Evolutionary conservation across 1,140 invertebrate genomes (phyloP).

Genomic region (Drosophila tropicalis): DNA sequence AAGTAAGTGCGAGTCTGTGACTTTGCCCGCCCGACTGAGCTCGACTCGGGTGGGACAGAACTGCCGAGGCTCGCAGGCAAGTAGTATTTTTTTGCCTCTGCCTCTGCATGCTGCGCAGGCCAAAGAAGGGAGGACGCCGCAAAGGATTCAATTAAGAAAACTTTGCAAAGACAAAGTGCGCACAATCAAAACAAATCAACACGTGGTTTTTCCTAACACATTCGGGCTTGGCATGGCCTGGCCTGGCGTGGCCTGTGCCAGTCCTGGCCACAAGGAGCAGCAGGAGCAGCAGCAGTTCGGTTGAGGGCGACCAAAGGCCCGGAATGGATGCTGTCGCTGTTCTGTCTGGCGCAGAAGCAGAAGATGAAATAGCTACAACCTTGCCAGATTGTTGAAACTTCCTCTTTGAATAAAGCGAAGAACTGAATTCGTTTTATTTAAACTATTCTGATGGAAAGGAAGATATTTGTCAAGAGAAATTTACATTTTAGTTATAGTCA

Average conservation of each 20-base stretch:
- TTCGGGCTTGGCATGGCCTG: constrained; percentile 3
- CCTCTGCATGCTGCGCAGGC: constrained; percentile 35
- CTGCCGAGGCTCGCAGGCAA: neutral
- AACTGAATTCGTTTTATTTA: too few species aligned
- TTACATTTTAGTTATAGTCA: too few species aligned
- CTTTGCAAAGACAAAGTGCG: constrained; percentile 69
- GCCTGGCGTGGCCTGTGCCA: constrained; percentile 28
- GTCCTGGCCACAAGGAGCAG: constrained; percentile 32
- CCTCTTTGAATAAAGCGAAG: too few species aligned
- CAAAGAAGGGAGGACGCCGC: constrained; percentile 29
- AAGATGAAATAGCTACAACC: neutral
- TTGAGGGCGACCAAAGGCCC: constrained; percentile 26
- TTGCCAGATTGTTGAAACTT: neutral
- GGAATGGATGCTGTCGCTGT: constrained; percentile 16
- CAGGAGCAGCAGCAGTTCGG: constrained; percentile 32
- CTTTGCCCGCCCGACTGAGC: constrained; percentile 9
- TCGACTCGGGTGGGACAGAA: constrained; percentile 1
- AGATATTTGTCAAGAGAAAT: neutral
- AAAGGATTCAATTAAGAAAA: constrained; percentile 69
- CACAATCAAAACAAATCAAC: constrained; percentile 83
- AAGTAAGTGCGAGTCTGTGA: constrained; percentile 16
- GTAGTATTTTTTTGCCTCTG: constrained; percentile 16
- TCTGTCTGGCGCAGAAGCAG: constrained; percentile 8
- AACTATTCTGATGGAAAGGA: neutral
- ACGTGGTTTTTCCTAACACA: constrained; percentile 70